Conservation (phyloP, 2,888 invertebrate genomes). For the Acronicta leporina region DNA sequence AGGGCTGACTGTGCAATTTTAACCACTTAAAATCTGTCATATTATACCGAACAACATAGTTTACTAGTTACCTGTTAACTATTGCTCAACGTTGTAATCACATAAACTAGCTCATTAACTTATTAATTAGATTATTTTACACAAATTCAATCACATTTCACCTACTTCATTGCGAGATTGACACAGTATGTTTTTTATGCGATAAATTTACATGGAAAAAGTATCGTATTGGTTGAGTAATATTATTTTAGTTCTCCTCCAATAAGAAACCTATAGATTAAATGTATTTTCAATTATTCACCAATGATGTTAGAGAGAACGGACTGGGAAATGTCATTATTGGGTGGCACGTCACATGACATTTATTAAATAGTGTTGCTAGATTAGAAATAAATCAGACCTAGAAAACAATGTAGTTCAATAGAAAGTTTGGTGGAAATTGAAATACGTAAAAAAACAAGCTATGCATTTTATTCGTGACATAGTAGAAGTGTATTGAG, state of each 20-base stretch:
- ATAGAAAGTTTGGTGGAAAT: no score
- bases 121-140: constrained; percentile 62
- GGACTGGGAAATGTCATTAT: constrained; percentile 31
- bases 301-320: constrained; percentile 48
- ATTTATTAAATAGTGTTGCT: constrained; percentile 46
- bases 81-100: constrained; percentile 46
- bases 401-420: no score
- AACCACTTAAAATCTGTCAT: constrained; percentile 9
- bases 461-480: no score
- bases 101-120: constrained; percentile 65
- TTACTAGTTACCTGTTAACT: constrained; percentile 51
- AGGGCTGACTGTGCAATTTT: constrained; percentile 62
- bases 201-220: not conserved
- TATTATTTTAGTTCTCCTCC: not conserved
- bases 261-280: constrained; percentile 36
- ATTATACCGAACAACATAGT: constrained; percentile 6
- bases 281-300: accelerated
- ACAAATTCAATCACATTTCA: constrained; percentile 56
- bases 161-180: constrained; percentile 51
- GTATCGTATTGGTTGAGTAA: not conserved
- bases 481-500: not conserved
- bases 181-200: constrained; percentile 48
- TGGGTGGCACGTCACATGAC: constrained; percentile 69
- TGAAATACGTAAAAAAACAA: no score
- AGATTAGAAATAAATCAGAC: constrained; percentile 6